Percentiles rank a stretch among this genome's conserved stretches.
These are phyloP conservation scores for Ophion obscuratus DNA, from an alignment of 2,888 invertebrate species.

Conservation along the genomic window DNA sequence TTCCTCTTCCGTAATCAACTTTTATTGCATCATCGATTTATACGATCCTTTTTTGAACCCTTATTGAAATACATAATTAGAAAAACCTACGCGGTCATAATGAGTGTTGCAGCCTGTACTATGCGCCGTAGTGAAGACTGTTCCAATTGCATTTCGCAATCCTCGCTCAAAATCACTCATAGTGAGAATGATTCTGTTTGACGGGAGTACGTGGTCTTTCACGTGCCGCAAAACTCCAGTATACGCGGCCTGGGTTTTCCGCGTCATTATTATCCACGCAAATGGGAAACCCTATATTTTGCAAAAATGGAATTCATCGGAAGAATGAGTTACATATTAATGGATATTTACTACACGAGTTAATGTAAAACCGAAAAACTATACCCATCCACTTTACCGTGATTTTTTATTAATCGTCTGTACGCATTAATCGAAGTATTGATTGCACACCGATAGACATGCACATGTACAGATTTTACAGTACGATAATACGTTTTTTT, in stretches of 20 bases:
- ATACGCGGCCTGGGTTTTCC: slow-evolving; percentile 33
- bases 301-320: not conserved
- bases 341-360: slow-evolving; percentile 14
- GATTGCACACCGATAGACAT: too few relatives aligned
- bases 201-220: slow-evolving; percentile 1
- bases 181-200: slow-evolving; percentile 1
- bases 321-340: not conserved
- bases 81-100: slow-evolving; percentile 25
- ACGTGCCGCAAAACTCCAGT: not conserved
- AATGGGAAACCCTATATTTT: slow-evolving; percentile 1
- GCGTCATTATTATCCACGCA: not conserved
- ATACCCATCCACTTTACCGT: too few relatives aligned
- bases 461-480: too few relatives aligned
- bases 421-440: too few relatives aligned
- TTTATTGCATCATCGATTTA: not conserved
- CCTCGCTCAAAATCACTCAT: slow-evolving; percentile 48
- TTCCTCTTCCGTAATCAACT: not conserved
- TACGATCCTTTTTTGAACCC: not conserved
- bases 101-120: slow-evolving; percentile 47
- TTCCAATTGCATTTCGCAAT: slow-evolving; percentile 33
- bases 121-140: slow-evolving; percentile 28
- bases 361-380: not conserved
- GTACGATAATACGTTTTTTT: too few relatives aligned
- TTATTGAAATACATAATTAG: not conserved
- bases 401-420: too few relatives aligned